Conservation (phyloP, 2,113 vertebrate species). For the Daphoenositta chrysoptera region DNA sequence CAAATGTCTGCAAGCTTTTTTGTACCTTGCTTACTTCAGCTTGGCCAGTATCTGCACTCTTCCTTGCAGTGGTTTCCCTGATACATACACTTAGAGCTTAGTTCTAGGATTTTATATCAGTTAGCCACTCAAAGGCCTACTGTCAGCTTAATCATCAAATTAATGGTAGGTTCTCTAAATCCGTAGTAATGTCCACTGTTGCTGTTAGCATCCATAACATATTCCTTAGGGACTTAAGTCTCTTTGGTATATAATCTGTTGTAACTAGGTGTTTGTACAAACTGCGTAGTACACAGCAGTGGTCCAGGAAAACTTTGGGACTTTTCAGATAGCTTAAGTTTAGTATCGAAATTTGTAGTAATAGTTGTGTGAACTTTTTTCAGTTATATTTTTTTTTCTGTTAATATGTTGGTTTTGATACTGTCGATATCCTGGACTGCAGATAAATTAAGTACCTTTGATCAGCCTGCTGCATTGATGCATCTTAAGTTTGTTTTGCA, state of each 20-base stretch:
- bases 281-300: not conserved
- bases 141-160: not conserved
- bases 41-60: not conserved
- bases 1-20: not conserved
- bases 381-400: not conserved
- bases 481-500: slow-evolving; percentile 18
- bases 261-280: not conserved
- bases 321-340: not conserved
- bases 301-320: not conserved
- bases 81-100: not conserved
- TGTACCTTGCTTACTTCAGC: not conserved
- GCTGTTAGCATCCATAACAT: not conserved
- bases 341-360: not conserved
- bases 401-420: not conserved
- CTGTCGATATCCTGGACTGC: not conserved
- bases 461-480: not conserved
- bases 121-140: not conserved
- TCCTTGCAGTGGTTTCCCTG: not conserved
- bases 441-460: not conserved
- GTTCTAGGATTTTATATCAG: not conserved
- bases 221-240: not conserved
- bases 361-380: not conserved
- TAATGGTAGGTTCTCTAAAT: not conserved
- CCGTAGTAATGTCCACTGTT: not conserved
- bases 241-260: not conserved